phyloP scores from a whole-genome alignment of 92 coral and sea anemone species.

The Phenganax marumi region DNA sequence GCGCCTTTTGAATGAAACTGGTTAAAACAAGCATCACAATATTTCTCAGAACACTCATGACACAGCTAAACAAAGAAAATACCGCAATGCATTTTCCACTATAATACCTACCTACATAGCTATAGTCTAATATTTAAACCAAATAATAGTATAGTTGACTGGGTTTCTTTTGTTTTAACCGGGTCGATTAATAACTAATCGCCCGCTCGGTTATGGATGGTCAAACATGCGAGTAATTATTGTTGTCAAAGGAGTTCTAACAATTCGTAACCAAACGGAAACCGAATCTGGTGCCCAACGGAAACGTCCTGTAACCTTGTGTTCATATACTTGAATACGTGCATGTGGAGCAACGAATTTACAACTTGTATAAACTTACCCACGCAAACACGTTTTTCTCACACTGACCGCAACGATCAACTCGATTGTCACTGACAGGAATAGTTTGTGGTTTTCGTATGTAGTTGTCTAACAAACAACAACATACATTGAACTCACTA shows the following conservation, averaged over 20 bases:
- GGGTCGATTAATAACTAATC: no score
- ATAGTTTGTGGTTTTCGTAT: slow-evolving; percentile 57
- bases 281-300: no score
- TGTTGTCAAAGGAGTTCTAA: no score
- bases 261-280: no score
- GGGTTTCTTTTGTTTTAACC: no score
- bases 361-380: slow-evolving; percentile 54
- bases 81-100: not conserved
- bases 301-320: no score
- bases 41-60: slow-evolving; percentile 85
- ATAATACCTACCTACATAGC: not conserved
- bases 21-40: slow-evolving; percentile 89
- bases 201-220: no score
- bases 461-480: slow-evolving; percentile 55
- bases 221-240: no score
- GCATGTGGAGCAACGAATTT: not conserved
- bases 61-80: slow-evolving; percentile 60
- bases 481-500: not conserved
- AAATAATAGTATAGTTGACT: no score
- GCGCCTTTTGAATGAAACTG: slow-evolving; percentile 92
- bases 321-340: not conserved
- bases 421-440: slow-evolving; percentile 25
- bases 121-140: not conserved
- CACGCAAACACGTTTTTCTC: slow-evolving; percentile 69
- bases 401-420: slow-evolving; percentile 80